Evolutionary conservation across 2,888 invertebrate species (phyloP).

Genomic region (Escarpia spicata): DNA sequence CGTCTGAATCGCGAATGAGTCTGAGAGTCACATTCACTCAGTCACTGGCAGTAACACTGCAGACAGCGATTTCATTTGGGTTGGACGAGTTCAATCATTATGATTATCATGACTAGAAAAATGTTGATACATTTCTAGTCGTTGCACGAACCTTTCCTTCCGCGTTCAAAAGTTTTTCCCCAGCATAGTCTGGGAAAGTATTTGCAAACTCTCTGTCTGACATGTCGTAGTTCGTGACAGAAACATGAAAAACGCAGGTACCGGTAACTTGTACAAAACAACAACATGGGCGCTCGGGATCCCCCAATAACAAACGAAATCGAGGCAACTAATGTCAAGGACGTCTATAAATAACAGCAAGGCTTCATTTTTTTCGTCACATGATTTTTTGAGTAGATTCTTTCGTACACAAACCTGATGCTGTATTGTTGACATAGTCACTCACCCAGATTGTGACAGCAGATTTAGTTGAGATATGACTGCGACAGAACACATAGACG

Average conservation of each 20-base stretch:
- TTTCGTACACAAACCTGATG: not conserved
- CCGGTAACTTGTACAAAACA: not conserved
- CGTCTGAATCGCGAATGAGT: no score
- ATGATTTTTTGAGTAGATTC: not conserved
- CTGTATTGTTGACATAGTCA: no score
- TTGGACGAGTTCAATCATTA: not conserved
- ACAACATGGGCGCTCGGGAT: not conserved
- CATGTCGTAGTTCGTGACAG: not conserved
- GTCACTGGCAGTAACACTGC: no score
- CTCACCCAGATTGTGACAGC: not conserved
- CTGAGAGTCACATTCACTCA: no score
- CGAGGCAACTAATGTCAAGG: not conserved
- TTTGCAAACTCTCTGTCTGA: constrained; percentile 35
- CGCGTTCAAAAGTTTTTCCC: constrained; percentile 30
- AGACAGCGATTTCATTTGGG: no score
- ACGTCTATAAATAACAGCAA: not conserved
- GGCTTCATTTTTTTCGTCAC: not conserved
- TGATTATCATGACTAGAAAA: not conserved
- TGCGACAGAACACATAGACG: not conserved
- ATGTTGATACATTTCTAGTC: not conserved
- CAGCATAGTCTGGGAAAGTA: constrained; percentile 35
- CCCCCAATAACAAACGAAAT: not conserved
- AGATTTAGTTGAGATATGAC: not conserved
- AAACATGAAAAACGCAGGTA: constrained; percentile 23
- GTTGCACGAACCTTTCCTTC: constrained; percentile 29